Base-by-base conservation (phyloP, 2,797 vertebrate genomes). In the Acipenser ruthenus region DNA sequence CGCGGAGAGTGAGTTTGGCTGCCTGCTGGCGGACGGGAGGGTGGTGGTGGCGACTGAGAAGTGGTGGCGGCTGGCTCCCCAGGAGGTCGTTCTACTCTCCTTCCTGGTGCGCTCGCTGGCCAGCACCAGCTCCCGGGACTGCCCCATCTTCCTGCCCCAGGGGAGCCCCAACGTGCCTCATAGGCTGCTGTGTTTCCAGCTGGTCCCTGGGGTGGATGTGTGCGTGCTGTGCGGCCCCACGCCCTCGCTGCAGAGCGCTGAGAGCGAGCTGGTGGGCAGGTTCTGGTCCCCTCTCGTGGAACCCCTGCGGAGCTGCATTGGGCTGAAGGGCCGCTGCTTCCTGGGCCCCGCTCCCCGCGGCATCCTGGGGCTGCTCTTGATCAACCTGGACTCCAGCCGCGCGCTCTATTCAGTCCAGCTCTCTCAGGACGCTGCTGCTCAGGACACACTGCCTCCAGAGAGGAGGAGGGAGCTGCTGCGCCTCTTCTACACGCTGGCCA, bases 141-240 rank as follows among this genome's bases (percentile, higher is more conserved):
- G 91, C 74, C 94, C 95, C 0, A 86, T 96, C 65, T 96, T 95
- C 77, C 86, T 96, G 52, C 94, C 95, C 0, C 92, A 94, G n/a
- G 92, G 93, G 58, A 97, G 95, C 71, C 95, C 95, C 60, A 93
- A 90, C 0, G 90, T 97, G 50, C 91, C 94, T 1, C 93, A 94
- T 67, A 89, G 94, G 11, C 87, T 96, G 8, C 86, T 97, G 55
- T 88, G 90, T 50, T 91, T 96, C 72, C 90, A 87, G 68, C 83
- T 97, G 65, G 88, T 95, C 6, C 92, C 89, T 0, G 88, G 90
- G 37, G 83, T 86, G 23, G 88, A 93, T 7, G 86, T 90, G 58
- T 93, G 92, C 13, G 78, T 94, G 69, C 86, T 97, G 62, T 97
- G 94, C 7, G 94, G 94, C 11, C 93, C 94, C 0, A 87, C 80